Base-by-base conservation (phyloP, 2,888 invertebrate species). In the Eupithecia abbreviata region DNA sequence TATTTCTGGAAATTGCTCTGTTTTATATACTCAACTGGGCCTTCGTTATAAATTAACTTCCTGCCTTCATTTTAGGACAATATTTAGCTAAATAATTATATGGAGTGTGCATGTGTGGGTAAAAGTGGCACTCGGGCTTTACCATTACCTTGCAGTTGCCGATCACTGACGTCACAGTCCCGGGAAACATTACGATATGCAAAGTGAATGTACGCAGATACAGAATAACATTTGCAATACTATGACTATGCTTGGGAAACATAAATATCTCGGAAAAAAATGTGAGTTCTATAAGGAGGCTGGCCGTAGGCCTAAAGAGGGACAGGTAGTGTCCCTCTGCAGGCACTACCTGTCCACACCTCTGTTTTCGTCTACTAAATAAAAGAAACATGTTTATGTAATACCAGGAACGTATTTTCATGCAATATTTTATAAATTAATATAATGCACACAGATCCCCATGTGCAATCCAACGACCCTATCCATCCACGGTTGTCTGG, bases 121-220 rank as follows among this genome's bases (percentile, higher is more conserved):
- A 62, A 15, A 41, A 13, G 1, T 51, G 62, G 18, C 18, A 18
- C n/a, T 68, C 12, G 43, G 67, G 45, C n/a, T 69, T 45, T 69
- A 69, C 42, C 43, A 18, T 70, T 42, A 30, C 62, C 62, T 69
- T 41, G 67, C 55, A 58, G 67, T 77, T 72, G 77, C 74, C 65
- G 58, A 72, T 30, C 15, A 68, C 43, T 77, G 74, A 74, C 77
- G 77, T 77, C 74, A 77, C 18, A 2, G 41, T 77, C 69, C 74
- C 55, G 45, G 72, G 77, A 72, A 77, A 58, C 49, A 65, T 51
- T 69, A 30, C 47, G 10, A 45, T 43, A 12, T 51, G 58, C n/a
- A 47, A 74, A 62, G 47, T 68, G n/a, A n/a, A 51, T 55, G 71
- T 70, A 55, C 55, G 42, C n/a, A 69, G 45, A 72, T 69, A 69